phyloP scores from a whole-genome alignment of 2,113 vertebrate species.

The Strigops habroptila region DNA sequence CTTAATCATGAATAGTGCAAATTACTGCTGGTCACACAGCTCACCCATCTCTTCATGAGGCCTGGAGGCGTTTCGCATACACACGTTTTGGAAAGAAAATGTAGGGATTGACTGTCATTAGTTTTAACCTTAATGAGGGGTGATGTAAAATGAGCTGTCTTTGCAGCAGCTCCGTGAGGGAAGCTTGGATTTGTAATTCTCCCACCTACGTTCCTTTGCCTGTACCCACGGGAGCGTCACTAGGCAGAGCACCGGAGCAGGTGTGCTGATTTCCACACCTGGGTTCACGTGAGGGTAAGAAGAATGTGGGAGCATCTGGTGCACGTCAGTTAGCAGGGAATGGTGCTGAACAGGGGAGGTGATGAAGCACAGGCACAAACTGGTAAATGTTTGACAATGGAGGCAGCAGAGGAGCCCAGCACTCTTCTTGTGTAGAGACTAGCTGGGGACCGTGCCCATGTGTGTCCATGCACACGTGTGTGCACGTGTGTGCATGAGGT shows the following conservation, averaged over 20 bases:
- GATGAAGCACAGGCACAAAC: neutral
- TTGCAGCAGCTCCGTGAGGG: neutral
- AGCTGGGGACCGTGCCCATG: neutral
- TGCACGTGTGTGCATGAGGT: no score
- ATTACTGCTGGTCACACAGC: neutral
- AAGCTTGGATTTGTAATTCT: neutral
- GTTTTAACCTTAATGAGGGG: neutral
- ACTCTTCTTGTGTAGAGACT: neutral
- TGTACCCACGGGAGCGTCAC: rapidly evolving
- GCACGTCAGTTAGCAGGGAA: no score
- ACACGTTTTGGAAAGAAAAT: rapidly evolving
- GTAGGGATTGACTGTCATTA: rapidly evolving
- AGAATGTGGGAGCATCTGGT: no score
- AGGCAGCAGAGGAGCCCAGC: neutral
- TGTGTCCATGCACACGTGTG: no score
- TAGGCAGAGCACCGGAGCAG: rapidly evolving
- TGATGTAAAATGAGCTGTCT: neutral
- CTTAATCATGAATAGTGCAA: neutral
- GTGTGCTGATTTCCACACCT: rapidly evolving
- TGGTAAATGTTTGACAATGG: rapidly evolving
- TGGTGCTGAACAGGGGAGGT: neutral
- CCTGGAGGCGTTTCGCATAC: neutral
- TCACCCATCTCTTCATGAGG: rapidly evolving
- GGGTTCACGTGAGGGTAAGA: neutral
- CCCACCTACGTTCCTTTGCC: neutral